Evolutionary conservation across 2,888 invertebrate species (phyloP), one percentile per base, ranked within the genome.

Genomic region (Agriotes lineatus): DNA sequence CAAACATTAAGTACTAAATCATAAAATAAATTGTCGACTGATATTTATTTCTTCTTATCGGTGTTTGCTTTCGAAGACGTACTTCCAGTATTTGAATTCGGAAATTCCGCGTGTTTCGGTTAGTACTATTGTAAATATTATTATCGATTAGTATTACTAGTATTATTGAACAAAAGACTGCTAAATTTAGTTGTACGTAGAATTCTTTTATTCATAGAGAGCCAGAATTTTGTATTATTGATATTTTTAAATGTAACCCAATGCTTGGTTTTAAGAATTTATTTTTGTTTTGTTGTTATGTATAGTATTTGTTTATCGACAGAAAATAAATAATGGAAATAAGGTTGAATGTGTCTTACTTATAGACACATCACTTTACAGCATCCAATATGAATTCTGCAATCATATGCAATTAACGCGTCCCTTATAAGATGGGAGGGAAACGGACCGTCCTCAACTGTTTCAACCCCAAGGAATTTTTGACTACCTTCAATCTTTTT

Each of bases 271-370:
- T 57, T 50, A 57, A 48, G 62, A 62, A 62, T 48, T 60, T 60
- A 65, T 56, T 56, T 60, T 60, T 65, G 60, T 67, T 67, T 59
- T 69, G 69, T 69, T 69, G 69, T 69, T 69, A 56, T 69, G 69
- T 69, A 69, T 69, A 69, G 69, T 69, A 69, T 69, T 69, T 69
- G 69, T 69, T 69, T 60, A 63, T 68, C 20, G 44, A 69, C 22
- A 16, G 14, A 48, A 22, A 48, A 16, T 2, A 48, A 48, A 10
- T 22, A 48, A 48, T n/a, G n/a, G 22, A 45, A 48, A 48, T 20
- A n/a, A 48, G 25, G 25, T n/a, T n/a, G n/a, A n/a, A n/a, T n/a
- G n/a, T n/a, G n/a, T n/a, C n/a, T n/a, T n/a, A n/a, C n/a, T n/a
- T n/a, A n/a, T n/a, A n/a, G n/a, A n/a, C n/a, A n/a, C n/a, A n/a